Conservation (phyloP, 2,113 vertebrate genomes). For the Sorex fumeus region DNA sequence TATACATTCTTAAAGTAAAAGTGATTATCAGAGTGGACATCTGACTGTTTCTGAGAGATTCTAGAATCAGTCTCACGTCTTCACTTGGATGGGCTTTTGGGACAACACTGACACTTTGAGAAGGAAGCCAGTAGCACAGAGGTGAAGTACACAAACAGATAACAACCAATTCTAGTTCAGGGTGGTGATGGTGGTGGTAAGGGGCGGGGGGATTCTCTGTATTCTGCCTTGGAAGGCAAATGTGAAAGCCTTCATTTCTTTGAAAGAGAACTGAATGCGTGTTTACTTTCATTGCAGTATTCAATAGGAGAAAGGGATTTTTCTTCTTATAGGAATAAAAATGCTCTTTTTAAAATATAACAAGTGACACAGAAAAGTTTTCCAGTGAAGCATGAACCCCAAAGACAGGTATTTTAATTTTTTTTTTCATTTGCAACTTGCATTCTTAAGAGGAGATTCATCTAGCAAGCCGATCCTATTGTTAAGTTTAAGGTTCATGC, state of each 20-base stretch:
- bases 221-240: constrained; percentile 5
- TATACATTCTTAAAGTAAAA: neutral
- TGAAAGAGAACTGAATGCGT: neutral
- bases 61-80: neutral
- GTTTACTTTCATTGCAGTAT: constrained; percentile 29
- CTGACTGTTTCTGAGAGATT: neutral
- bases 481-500: neutral
- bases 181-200: neutral
- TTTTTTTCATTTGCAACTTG: neutral
- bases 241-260: constrained; percentile 17
- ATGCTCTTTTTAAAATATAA: neutral
- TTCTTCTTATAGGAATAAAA: neutral
- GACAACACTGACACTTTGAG: neutral
- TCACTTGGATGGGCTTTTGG: neutral
- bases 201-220: neutral
- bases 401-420: neutral
- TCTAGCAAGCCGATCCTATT: neutral
- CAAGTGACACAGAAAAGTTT: neutral
- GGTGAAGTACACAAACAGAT: neutral
- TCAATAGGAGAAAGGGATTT: neutral
- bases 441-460: neutral
- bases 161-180: fast-evolving
- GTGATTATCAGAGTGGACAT: neutral
- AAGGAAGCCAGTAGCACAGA: neutral
- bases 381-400: neutral